Percentiles rank a stretch among this genome's conserved stretches.
phyloP scores from a whole-genome alignment of 2,797 vertebrate genomes.

The Cryptoblepharus egeriae region DNA sequence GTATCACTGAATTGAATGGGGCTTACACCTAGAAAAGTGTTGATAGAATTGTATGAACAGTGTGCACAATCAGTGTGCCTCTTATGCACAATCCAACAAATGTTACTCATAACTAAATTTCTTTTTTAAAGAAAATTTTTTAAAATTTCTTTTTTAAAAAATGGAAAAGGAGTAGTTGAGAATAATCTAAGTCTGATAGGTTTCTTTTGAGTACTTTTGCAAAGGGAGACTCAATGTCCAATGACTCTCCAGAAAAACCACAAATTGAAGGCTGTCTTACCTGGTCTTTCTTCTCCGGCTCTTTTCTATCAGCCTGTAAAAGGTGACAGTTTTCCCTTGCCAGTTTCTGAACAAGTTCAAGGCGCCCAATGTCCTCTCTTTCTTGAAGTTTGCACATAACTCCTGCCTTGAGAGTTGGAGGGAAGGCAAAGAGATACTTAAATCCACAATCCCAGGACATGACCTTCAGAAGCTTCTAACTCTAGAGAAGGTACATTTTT shows the following conservation, averaged over 20 bases:
- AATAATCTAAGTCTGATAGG: too few species aligned
- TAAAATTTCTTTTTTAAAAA: background rate
- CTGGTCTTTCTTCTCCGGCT: constrained; percentile 79
- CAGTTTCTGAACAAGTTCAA: constrained; percentile 93
- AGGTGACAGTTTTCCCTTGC: constrained; percentile 91
- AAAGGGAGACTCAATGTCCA: background rate
- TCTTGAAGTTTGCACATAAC: constrained; percentile 86
- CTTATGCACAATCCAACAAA: too few species aligned
- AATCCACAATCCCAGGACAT: constrained; percentile 98
- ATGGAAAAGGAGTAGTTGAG: background rate
- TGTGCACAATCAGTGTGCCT: too few species aligned
- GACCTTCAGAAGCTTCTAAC: constrained; percentile 55
- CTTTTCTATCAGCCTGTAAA: constrained; percentile 84
- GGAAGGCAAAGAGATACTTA: constrained; percentile 90
- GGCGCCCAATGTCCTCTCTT: constrained; percentile 88
- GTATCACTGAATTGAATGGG: too few species aligned
- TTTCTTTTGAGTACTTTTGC: too few species aligned
- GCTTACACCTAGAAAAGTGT: too few species aligned
- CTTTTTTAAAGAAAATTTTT: background rate
- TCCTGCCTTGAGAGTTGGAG: constrained; percentile 89
- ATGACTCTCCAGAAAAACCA: constrained; percentile 33
- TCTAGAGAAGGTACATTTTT: constrained; percentile 69
- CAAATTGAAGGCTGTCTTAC: constrained; percentile 75
- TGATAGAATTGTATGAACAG: too few species aligned
- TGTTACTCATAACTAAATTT: background rate